Evolutionary conservation across 2,888 invertebrate genomes (phyloP).

Genomic region (Petrolisthes manimaculis): DNA sequence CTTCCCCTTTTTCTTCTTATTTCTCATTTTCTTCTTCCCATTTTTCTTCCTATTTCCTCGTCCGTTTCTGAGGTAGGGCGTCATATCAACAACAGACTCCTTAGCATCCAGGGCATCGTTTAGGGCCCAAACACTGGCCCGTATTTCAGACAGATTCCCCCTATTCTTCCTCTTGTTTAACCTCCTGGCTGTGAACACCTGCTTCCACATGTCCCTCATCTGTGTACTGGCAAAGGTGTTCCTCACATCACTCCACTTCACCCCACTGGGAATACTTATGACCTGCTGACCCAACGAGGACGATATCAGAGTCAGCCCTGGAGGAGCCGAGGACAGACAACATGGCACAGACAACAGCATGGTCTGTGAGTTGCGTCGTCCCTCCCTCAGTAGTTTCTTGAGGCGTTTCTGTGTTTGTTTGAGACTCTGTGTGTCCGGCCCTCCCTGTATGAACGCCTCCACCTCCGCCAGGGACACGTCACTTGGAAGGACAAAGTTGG

Average conservation of each 20-base stretch:
- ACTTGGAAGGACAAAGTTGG: not conserved
- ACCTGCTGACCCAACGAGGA: conserved; percentile 21
- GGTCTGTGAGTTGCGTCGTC: not conserved
- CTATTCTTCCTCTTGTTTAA: not conserved
- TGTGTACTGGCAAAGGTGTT: conserved; percentile 17
- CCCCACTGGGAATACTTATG: conserved; percentile 23
- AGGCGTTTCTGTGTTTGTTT: not conserved
- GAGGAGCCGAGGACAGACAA: conserved; percentile 10
- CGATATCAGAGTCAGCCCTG: conserved; percentile 5
- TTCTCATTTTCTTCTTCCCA: not conserved
- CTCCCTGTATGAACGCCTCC: not conserved
- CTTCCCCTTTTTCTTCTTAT: not conserved
- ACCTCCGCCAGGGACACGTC: conserved; percentile 19
- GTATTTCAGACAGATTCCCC: not conserved
- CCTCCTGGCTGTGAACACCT: conserved; percentile 20
- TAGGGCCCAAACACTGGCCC: conserved; percentile 21
- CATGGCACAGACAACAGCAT: conserved; percentile 18
- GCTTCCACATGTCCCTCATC: conserved; percentile 34
- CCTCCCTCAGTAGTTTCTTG: conserved; percentile 3
- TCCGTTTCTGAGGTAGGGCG: not conserved
- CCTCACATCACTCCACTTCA: conserved; percentile 28
- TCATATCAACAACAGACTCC: not conserved
- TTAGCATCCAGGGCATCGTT: conserved; percentile 10
- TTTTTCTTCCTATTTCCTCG: not conserved
- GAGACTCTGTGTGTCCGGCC: not conserved